Base-by-base conservation (phyloP, 2,113 vertebrate genomes). In the Emberiza fucata region DNA sequence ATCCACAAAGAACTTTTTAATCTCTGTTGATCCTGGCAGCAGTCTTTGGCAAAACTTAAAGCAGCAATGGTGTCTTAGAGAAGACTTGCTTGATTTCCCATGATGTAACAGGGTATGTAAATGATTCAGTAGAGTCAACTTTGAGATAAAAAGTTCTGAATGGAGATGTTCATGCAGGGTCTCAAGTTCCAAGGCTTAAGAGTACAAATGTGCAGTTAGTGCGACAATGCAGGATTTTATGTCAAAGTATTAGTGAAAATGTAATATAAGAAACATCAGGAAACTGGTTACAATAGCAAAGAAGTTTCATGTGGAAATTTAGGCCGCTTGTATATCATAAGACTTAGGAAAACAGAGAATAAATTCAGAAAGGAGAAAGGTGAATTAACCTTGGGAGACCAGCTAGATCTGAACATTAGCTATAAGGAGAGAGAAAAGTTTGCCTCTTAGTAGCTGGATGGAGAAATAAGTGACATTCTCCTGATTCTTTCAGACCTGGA, bases 21-120 rank as follows among this genome's bases (percentile, higher is more conserved):
- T 83, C 68, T 94, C 50, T 65, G 81, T 93, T 92, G 90, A 90
- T 93, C 37, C 79, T 97, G 90, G 88, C 90, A 94, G 79, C 50
- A 65, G 66, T 61, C 45, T 65, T 77, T 85, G 81, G 81, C 90
- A 82, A 76, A 84, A 80, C 15, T 75, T 78, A 77, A 61, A 80
- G 71, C 42, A 95, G 35, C 66, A 69, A 10, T 35, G 5, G 29
- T 86, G 54, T 82, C 63, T 90, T 53, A 39, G 28, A 80, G 75
- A 79, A 88, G n/a, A 81, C 56, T 84, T 57, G 24, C 61, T 17
- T 66, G 14, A 81, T 94, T 94, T 95, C 84, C 89, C 78, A 81
- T 73, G 71, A 73, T 83, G 79, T 94, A 88, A 82, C 24, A 66
- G 47, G 45, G 42, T 73, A 93, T 73, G 29, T 65, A 93, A 93